These are phyloP conservation scores for Sogatella furcifera DNA, from an alignment of 1,140 invertebrate genomes.

Conservation along the genomic window DNA sequence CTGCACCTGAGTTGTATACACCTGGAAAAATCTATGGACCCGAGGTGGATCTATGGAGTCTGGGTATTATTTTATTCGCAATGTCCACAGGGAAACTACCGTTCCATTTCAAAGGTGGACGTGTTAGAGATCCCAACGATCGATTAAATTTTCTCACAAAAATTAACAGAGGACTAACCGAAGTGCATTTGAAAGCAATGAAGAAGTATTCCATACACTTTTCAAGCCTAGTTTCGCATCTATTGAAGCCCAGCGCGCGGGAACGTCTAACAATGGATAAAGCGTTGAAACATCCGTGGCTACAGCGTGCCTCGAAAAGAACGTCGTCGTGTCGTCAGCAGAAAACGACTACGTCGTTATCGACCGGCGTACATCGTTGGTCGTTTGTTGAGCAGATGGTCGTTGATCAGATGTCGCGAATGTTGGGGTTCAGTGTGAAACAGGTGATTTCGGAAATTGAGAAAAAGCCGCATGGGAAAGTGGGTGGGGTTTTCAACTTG, in stretches of 20 bases:
- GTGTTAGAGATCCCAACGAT: background rate
- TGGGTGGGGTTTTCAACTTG: background rate
- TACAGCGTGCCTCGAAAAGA: background rate
- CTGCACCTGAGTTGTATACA: slow-evolving; percentile 58
- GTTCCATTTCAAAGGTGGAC: slow-evolving; percentile 32
- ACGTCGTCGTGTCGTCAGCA: too few relatives aligned
- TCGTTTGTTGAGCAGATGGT: background rate
- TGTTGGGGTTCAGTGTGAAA: background rate
- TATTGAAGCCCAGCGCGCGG: background rate
- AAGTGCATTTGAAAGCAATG: background rate
- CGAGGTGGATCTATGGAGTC: slow-evolving; percentile 65
- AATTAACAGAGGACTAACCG: background rate
- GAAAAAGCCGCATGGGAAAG: background rate
- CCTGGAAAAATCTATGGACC: slow-evolving; percentile 51
- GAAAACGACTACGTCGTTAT: background rate
- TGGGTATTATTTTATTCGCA: slow-evolving; percentile 57
- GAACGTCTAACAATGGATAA: background rate
- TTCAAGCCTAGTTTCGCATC: background rate
- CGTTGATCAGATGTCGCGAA: background rate
- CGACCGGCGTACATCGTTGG: background rate
- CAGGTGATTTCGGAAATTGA: background rate
- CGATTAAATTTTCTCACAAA: background rate
- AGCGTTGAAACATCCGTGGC: slow-evolving; percentile 2
- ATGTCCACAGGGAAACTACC: slow-evolving; percentile 55
- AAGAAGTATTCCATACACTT: background rate